A percentile compares a stretch with the other conserved stretches of the same genome.
phyloP scores from a whole-genome alignment of 2,888 invertebrate genomes.

The Andrena fulva region DNA sequence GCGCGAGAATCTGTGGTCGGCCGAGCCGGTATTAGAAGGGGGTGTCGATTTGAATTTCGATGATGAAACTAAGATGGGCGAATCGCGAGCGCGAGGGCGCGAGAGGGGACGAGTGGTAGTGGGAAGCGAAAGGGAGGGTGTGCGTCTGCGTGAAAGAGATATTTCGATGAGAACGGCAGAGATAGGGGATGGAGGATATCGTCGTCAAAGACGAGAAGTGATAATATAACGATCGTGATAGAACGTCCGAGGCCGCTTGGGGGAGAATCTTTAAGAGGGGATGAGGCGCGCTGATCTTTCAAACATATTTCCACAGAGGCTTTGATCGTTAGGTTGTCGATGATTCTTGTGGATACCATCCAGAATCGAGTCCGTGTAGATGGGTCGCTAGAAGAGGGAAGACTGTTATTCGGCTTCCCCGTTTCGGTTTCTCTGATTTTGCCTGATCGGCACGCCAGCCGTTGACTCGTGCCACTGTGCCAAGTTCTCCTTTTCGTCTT shows the following conservation, averaged over 20 bases:
- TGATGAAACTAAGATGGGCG: not conserved
- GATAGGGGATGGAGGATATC: slow-evolving; percentile 24
- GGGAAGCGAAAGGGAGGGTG: slow-evolving; percentile 14
- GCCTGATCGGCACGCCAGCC: slow-evolving; percentile 21
- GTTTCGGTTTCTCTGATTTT: slow-evolving; percentile 35
- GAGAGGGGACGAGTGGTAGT: not conserved
- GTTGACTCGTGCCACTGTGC: slow-evolving; percentile 50
- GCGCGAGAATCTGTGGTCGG: slow-evolving; percentile 67
- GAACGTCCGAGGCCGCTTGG: slow-evolving; percentile 30
- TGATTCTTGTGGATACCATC: slow-evolving; percentile 19
- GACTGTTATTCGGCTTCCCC: slow-evolving; percentile 13
- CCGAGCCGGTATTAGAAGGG: slow-evolving; percentile 61
- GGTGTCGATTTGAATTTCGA: not conserved
- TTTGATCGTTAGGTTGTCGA: slow-evolving; percentile 23
- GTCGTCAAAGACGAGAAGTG: slow-evolving; percentile 58
- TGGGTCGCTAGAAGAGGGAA: slow-evolving; percentile 1
- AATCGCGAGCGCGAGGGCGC: not conserved
- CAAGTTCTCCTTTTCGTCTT: slow-evolving; percentile 48
- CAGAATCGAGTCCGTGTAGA: slow-evolving; percentile 24
- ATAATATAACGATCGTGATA: slow-evolving; percentile 64
- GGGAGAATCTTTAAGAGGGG: slow-evolving; percentile 3
- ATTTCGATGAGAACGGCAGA: not conserved
- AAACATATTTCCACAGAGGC: slow-evolving; percentile 40
- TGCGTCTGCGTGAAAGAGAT: slow-evolving; percentile 20
- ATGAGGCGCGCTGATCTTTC: slow-evolving; percentile 29